Conservation (phyloP, 2,797 vertebrate genomes). For the Crenichthys baileyi region DNA sequence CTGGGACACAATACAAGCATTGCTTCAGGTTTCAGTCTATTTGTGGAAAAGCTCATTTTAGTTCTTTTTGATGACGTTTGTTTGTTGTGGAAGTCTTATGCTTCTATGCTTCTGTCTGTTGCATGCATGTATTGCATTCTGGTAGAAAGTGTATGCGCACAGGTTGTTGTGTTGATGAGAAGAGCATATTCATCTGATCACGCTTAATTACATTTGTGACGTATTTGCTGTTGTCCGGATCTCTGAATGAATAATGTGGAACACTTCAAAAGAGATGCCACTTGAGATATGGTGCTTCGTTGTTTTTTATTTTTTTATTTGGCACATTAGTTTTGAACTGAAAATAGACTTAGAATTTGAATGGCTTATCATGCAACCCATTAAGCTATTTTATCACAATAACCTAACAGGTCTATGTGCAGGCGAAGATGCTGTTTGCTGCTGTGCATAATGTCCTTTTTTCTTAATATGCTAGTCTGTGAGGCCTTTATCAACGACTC, state of each 20-base stretch:
- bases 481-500: not conserved
- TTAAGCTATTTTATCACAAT: not conserved
- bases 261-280: slow-evolving; percentile 2
- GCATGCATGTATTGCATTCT: not conserved
- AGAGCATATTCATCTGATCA: slow-evolving; percentile 18
- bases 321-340: slow-evolving; percentile 3
- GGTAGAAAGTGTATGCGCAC: not conserved
- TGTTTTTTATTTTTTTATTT: not conserved
- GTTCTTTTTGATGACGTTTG: not conserved
- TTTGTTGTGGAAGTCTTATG: not conserved
- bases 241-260: slow-evolving; percentile 9
- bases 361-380: not conserved
- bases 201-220: slow-evolving; percentile 22
- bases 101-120: not conserved
- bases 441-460: not conserved
- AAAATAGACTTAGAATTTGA: not conserved
- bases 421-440: not conserved
- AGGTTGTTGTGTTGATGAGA: slow-evolving; percentile 16
- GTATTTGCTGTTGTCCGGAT: slow-evolving; percentile 29
- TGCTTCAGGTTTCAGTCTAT: slow-evolving; percentile 10
- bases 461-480: not conserved
- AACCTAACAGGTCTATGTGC: not conserved
- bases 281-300: not conserved
- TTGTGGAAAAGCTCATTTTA: slow-evolving; percentile 12
- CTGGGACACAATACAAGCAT: not conserved